A percentile compares a stretch with the other conserved stretches of the same genome.
phyloP scores from a whole-genome alignment of 2,797 vertebrate species.

The Onychomys arenicola region DNA sequence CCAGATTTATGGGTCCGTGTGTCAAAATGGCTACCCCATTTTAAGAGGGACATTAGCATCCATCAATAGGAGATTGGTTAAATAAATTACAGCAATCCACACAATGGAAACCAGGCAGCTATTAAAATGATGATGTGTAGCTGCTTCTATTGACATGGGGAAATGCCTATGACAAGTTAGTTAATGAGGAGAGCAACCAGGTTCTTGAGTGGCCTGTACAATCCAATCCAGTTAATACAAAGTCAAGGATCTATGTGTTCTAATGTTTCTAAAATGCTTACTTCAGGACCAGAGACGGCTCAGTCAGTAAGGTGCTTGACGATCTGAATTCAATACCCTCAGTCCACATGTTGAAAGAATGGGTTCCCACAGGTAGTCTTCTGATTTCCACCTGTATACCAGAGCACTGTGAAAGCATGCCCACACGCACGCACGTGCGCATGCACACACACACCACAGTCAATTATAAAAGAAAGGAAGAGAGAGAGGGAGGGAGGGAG shows the following conservation, averaged over 20 bases:
- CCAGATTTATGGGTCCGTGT: conserved; percentile 45
- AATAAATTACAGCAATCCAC: conserved; percentile 65
- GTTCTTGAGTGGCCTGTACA: not conserved
- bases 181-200: not conserved
- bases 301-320: not conserved
- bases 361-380: not conserved
- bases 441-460: no score
- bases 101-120: conserved; percentile 63
- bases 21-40: conserved; percentile 55
- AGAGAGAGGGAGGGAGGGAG: accelerated
- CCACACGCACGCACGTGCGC: no score
- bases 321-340: not conserved
- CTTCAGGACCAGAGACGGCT: not conserved
- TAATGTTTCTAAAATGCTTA: conserved; percentile 14
- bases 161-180: conserved; percentile 46
- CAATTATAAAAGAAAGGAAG: not conserved
- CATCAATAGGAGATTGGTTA: conserved; percentile 64
- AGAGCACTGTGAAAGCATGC: not conserved
- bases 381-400: not conserved
- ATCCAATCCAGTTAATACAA: not conserved
- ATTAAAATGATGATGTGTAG: conserved; percentile 64
- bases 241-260: not conserved
- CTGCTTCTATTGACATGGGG: conserved; percentile 62
- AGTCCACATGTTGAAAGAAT: not conserved
- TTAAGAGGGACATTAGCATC: conserved; percentile 66